phyloP scores from a whole-genome alignment of 2,797 vertebrate genomes.

The Margarornis squamiger region DNA sequence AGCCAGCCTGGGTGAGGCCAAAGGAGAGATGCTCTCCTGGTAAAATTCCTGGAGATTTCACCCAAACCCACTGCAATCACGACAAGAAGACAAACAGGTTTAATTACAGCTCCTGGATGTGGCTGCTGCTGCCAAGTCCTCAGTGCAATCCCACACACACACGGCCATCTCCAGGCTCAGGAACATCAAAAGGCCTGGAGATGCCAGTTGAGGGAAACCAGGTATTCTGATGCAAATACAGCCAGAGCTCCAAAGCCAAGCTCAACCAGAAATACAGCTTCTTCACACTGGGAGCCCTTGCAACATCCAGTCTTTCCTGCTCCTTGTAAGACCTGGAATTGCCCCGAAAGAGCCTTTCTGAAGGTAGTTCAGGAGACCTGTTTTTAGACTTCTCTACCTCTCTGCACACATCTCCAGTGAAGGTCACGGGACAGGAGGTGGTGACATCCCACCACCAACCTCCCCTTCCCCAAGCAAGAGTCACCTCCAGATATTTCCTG shows the following conservation, averaged over 20 bases:
- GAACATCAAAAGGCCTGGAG: slow-evolving; percentile 1
- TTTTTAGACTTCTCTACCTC: background rate
- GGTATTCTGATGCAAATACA: slow-evolving; percentile 1
- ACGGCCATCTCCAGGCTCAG: background rate
- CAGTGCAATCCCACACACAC: background rate
- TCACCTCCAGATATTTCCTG: background rate
- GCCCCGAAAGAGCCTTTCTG: background rate
- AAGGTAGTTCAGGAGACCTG: background rate
- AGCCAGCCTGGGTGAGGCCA: background rate
- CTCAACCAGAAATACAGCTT: slow-evolving; percentile 5
- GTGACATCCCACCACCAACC: background rate
- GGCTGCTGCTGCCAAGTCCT: background rate
- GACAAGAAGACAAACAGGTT: background rate
- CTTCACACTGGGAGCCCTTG: background rate
- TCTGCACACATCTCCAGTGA: background rate
- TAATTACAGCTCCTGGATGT: background rate
- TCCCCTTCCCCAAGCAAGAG: background rate
- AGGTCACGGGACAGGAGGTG: background rate
- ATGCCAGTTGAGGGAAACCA: background rate
- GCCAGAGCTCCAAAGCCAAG: background rate
- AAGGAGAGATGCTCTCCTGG: background rate
- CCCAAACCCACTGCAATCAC: background rate
- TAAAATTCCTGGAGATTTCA: background rate
- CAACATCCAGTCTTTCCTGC: background rate
- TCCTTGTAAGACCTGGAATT: background rate